Evolutionary conservation across 2,888 invertebrate species (phyloP), one percentile per base, ranked within the genome.

Genomic region (Latrodectus hesperus): DNA sequence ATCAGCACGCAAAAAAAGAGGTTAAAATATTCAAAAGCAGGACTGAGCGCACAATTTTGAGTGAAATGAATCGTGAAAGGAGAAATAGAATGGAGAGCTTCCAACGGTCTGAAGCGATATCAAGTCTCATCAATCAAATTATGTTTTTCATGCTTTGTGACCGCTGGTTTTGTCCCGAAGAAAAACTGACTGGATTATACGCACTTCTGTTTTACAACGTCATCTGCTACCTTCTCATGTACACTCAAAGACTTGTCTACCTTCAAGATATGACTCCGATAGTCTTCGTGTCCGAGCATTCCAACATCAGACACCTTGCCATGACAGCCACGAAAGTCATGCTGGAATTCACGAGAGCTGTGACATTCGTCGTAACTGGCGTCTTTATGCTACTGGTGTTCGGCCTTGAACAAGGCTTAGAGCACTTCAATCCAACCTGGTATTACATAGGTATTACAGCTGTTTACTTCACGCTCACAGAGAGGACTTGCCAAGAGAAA

Each of bases 121-220:
- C 88, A 1, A 87, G 81, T 53, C 82, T 90, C 10, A 85, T 90
- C 55, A 90, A 90, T 74, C 94, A 95, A 95, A 92, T 96, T 91
- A 93, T 95, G 90, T 95, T 96, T 93, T 95, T 96, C 92, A 94
- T 95, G 90, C 94, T 95, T 82, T 95, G 95, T 91, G 96, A 96
- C 91, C 93, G 94, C 38, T 93, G 95, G 55, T 92, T 96, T 51
- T 93, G 94, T 64, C 93, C 93, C 1, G 91, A 93, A 91, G 91
- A 93, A 89, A 92, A 94, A 90, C 93, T 95, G 71, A 95, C 95
- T 0, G 95, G 95, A 65, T 93, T 96, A 38, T 96, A 96, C 92
- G 95, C 96, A 0, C 93, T 96, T 17, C 95, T 96, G 95, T 96
- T 96, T 93, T 96, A 96, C 94, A 96, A 96, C 92, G 96, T 96